Evolutionary conservation across 2,113 vertebrate genomes (phyloP), one percentile per base, ranked within the genome.

Genomic region (Pogona vitticeps): DNA sequence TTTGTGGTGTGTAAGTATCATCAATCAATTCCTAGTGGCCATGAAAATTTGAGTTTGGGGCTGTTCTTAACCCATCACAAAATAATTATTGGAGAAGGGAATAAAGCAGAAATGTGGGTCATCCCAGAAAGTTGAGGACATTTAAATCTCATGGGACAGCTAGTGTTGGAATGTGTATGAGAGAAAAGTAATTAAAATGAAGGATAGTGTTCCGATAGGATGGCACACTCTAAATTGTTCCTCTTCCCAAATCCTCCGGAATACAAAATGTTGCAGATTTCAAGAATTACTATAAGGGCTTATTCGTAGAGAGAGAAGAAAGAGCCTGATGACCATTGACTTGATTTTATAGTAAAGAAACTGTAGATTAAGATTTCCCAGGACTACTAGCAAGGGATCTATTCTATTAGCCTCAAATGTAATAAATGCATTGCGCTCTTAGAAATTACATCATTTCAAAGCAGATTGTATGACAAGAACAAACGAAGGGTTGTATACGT

Each of bases 241-340:
- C 77, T 20, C 5, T 2, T 9, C 18, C 9, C 36, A 78, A 17
- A 15, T 7, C n/a, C 58, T 52, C 10, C 42, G 26, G 15, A 28
- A 46, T 42, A 18, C 7, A 40, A 68, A 7, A 12, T 5, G 28
- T 7, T 14, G 28, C 5, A 46, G 5, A 70, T 23, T 75, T n/a
- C 10, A 40, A 59, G 38, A 89, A 84, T 68, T 38, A 33, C 3
- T 86, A 1, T 42, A 75, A 84, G 61, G 26, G 8, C 65, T 67
- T n/a, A 0, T 80, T 20, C 86, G 36, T 10, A 17, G 91, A 85
- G 80, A 70, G 89, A 75, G 76, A 0, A 52, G 63, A 46, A 89
- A 88, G 87, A 36, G 83, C 52, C 71, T 89, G 68, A 18, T 56
- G 70, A 23, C 15, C 2, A 59, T 88, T 67, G 65, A 3, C 56